These are phyloP conservation scores for Theocolax elegans DNA, from an alignment of 1,140 invertebrate species.

Conservation along the genomic window DNA sequence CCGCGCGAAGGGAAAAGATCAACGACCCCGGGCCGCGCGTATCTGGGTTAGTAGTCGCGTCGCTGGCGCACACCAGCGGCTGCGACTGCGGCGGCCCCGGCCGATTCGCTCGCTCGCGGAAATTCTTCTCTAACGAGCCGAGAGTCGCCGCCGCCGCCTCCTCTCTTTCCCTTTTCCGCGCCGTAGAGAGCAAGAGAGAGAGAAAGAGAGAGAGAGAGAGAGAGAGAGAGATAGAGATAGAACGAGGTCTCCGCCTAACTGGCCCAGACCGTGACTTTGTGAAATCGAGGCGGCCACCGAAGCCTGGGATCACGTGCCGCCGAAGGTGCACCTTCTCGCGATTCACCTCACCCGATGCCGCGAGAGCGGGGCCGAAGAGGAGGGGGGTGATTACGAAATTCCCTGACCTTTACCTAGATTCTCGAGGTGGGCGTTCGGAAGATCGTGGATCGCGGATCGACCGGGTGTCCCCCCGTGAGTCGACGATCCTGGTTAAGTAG, in stretches of 20 bases:
- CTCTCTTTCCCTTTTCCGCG: neutral
- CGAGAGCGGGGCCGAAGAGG: slow-evolving; percentile 34
- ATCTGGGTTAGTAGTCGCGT: slow-evolving; percentile 68
- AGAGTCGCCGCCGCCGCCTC: slow-evolving; percentile 24
- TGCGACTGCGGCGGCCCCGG: slow-evolving; percentile 51
- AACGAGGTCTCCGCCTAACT: neutral
- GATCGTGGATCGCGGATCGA: too few species aligned
- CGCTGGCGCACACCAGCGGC: slow-evolving; percentile 49
- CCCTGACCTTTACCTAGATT: too few species aligned
- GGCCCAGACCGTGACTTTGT: slow-evolving; percentile 51
- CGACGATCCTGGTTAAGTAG: too few species aligned
- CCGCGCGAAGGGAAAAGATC: slow-evolving; percentile 61
- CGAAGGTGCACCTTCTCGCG: neutral
- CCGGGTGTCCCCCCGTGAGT: too few species aligned
- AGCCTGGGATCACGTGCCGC: neutral
- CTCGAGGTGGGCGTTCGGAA: too few species aligned
- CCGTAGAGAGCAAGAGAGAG: neutral
- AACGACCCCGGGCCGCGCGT: slow-evolving; percentile 62
- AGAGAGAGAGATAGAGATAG: neutral
- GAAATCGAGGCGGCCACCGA: slow-evolving; percentile 31
- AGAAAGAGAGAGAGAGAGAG: slow-evolving; percentile 37
- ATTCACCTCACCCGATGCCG: neutral
- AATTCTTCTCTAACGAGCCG: slow-evolving; percentile 60
- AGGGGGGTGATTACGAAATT: too few species aligned
- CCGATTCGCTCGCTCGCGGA: slow-evolving; percentile 60